Evolutionary conservation across 2,888 invertebrate genomes (phyloP).

Genomic region (Callimorpha dominula): DNA sequence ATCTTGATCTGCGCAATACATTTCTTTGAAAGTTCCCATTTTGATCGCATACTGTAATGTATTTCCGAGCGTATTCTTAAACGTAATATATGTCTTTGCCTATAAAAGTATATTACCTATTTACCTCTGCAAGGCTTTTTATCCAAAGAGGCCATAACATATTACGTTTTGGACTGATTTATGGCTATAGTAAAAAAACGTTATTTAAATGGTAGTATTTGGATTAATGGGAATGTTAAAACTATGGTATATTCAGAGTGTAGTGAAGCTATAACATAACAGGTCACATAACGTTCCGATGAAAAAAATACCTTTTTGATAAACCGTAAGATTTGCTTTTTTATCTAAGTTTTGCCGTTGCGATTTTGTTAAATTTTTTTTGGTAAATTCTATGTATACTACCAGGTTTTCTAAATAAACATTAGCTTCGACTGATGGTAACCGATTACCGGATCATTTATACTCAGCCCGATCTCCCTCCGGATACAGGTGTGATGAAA

Average conservation of each 20-base stretch:
- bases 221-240: neutral
- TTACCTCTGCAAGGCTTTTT: slow-evolving; percentile 4
- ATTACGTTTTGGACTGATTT: slow-evolving; percentile 3
- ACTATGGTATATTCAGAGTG: neutral
- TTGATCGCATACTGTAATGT: neutral
- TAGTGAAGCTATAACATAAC: neutral
- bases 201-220: slow-evolving; percentile 3
- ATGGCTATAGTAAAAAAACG: slow-evolving; percentile 1
- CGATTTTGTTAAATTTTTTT: too few species aligned
- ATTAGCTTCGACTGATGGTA: too few species aligned
- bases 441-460: too few species aligned
- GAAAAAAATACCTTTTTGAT: neutral
- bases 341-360: neutral
- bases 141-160: neutral
- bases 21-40: neutral
- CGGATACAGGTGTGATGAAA: neutral
- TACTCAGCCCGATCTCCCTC: too few species aligned
- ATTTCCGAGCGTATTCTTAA: neutral
- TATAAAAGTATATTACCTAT: slow-evolving; percentile 5
- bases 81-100: neutral
- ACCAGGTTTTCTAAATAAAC: too few species aligned
- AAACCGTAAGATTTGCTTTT: neutral
- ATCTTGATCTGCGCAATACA: neutral
- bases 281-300: neutral
- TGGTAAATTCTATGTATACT: too few species aligned